Conservation (phyloP, 2,113 vertebrate species). For the Caracal caracal region DNA sequence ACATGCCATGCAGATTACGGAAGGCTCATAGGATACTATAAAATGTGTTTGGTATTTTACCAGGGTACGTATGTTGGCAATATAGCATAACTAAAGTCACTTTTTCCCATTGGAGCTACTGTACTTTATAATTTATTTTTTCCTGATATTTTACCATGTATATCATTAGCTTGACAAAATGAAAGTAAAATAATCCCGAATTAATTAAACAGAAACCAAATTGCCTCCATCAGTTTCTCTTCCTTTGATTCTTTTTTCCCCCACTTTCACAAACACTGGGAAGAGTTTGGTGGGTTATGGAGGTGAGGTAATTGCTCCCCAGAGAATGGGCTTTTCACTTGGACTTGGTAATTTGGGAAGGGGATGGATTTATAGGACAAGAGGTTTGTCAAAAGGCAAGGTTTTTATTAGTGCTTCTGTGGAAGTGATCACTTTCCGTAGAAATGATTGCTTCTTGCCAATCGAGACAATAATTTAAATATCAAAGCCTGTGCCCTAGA, state of each 20-base stretch:
- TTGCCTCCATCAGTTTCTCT: constrained; percentile 85
- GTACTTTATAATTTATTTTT: constrained; percentile 90
- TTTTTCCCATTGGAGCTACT: constrained; percentile 85
- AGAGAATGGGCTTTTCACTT: neutral
- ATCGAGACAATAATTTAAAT: constrained; percentile 83
- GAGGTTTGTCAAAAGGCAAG: constrained; percentile 74
- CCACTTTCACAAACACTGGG: constrained; percentile 73
- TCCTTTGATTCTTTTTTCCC: constrained; percentile 71
- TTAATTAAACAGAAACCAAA: constrained; percentile 89
- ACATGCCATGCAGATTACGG: constrained; percentile 78
- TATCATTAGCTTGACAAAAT: constrained; percentile 89
- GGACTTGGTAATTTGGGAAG: constrained; percentile 70
- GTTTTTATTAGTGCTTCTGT: constrained; percentile 73
- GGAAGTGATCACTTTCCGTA: constrained; percentile 67
- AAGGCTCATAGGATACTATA: constrained; percentile 75
- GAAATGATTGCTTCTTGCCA: constrained; percentile 74
- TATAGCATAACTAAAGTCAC: constrained; percentile 81
- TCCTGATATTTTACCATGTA: constrained; percentile 87
- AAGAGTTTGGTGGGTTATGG: constrained; percentile 64
- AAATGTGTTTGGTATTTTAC: constrained; percentile 82
- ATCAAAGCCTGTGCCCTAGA: constrained; percentile 77
- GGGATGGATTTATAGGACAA: constrained; percentile 60
- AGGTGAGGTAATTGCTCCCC: neutral
- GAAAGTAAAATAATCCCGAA: constrained; percentile 90
- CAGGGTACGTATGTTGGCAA: constrained; percentile 82